Base-by-base conservation (phyloP, 2,113 vertebrate species). In the Perccottus glenii region DNA sequence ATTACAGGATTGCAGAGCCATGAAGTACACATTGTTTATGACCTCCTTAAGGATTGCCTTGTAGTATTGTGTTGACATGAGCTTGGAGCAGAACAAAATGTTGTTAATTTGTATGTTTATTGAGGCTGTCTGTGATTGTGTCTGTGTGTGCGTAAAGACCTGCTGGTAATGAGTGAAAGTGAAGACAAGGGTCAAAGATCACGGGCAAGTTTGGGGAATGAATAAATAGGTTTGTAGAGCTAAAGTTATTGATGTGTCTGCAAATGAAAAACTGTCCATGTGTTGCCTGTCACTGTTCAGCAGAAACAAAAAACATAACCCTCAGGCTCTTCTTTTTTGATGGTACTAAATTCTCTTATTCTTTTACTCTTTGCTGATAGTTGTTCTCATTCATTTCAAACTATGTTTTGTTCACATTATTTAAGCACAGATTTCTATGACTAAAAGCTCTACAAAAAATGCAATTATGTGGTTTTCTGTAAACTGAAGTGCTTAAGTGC, bases 91-190 rank as follows among this genome's bases (percentile, higher is more conserved):
- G 19, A 27, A 27, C 19, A 27, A 3, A 27, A 27, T 27, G 19
- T 27, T 27, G 19, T 27, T 27, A 27, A 27, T 27, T 38, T 12
- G 36, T 38, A 1, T 40, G 38, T 40, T 40, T 40, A 38, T 36
- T 55, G 33, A 55, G 52, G 6, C n/a, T 36, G 33, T 55, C 32
- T 55, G 33, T 55, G 33, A 55, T 36, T 55, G 52, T 55, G 52
- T 55, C 33, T 55, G 52, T 38, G 33, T 55, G 52, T 55, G 52
- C 35, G 14, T 55, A 55, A 11, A 14, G 32, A 55, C 7, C 52
- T 53, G 27, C 32, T 53, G 5, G 11, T 35, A 50, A 27, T 53
- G 14, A 53, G 10, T 7, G 11, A 12, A 6, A 2, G 7, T 7
- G 5, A 55, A 7, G 7, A 15, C 33, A 36, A n/a, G 14, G 35